phyloP scores from a whole-genome alignment of 2,888 invertebrate genomes.

The Phalera bucephala region DNA sequence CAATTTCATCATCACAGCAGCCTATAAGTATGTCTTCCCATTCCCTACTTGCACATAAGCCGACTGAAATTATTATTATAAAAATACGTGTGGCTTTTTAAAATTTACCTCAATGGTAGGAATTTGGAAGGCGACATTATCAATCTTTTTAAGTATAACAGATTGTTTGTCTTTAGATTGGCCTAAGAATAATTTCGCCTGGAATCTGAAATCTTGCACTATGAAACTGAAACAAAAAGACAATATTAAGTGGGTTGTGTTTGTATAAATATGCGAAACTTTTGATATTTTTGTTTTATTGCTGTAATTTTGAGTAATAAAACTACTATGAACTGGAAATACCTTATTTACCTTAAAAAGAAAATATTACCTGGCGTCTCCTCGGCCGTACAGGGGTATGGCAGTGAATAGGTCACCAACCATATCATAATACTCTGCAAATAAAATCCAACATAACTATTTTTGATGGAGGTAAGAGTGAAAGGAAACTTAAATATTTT shows the following conservation, averaged over 20 bases:
- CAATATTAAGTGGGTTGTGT: too few species aligned
- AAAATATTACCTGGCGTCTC: slow-evolving; percentile 51
- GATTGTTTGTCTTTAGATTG: slow-evolving; percentile 58
- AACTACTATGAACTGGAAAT: too few species aligned
- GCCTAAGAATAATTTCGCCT: slow-evolving; percentile 45
- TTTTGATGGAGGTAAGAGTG: too few species aligned
- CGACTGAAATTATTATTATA: too few species aligned
- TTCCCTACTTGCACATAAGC: too few species aligned
- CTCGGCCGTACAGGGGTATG: slow-evolving; percentile 66
- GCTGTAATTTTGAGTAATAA: too few species aligned
- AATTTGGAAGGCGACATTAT: slow-evolving; percentile 48
- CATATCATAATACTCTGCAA: slow-evolving; percentile 60
- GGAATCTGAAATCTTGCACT: slow-evolving; percentile 49
- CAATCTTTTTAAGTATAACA: slow-evolving; percentile 55
- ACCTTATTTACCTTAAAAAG: not conserved
- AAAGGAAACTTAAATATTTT: too few species aligned
- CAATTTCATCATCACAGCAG: too few species aligned
- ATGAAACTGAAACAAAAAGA: slow-evolving; percentile 51
- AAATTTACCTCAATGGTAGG: slow-evolving; percentile 57
- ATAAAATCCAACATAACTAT: not conserved
- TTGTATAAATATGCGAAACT: too few species aligned
- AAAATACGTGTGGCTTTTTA: too few species aligned
- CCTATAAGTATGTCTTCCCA: too few species aligned
- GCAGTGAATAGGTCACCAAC: slow-evolving; percentile 58
- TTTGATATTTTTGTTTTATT: too few species aligned